Evolutionary conservation across 2,888 invertebrate genomes (phyloP).

Genomic region (Hyposoter dolosus): DNA sequence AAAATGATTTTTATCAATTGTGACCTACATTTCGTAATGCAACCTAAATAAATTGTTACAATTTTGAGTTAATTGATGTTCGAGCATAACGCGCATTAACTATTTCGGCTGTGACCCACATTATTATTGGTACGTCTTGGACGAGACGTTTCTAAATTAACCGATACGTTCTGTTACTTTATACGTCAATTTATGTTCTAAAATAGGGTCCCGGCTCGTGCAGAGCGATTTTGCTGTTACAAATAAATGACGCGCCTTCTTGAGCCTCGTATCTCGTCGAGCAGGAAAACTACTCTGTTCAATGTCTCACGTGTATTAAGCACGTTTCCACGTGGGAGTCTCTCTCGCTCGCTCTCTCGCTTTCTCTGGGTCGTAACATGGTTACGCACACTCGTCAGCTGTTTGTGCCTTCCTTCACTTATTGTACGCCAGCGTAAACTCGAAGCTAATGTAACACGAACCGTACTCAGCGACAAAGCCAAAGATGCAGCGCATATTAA

Average conservation of each 20-base stretch:
- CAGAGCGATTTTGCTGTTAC: constrained; percentile 10
- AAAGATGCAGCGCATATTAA: constrained; percentile 4
- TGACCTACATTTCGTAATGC: not conserved
- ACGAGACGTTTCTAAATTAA: constrained; percentile 51
- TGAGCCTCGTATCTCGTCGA: constrained; percentile 11
- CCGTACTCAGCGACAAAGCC: not conserved
- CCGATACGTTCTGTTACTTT: constrained; percentile 46
- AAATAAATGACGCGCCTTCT: constrained; percentile 3
- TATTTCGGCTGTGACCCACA: constrained; percentile 42
- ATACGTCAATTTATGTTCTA: constrained; percentile 21
- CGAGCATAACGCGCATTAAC: not conserved
- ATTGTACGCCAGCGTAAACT: not conserved
- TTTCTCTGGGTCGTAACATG: constrained; percentile 35
- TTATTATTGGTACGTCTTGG: constrained; percentile 40
- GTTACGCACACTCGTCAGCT: constrained; percentile 47
- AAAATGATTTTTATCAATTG: not conserved
- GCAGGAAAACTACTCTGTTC: constrained; percentile 53
- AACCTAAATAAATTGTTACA: not conserved
- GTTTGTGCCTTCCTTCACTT: constrained; percentile 25
- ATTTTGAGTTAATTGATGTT: not conserved
- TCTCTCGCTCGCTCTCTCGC: constrained; percentile 18
- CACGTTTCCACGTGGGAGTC: constrained; percentile 62
- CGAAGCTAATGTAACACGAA: not conserved
- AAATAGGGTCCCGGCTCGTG: not conserved
- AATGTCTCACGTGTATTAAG: constrained; percentile 66